Conservation (phyloP, 2,113 vertebrate genomes). For the Erythrocebus patas region DNA sequence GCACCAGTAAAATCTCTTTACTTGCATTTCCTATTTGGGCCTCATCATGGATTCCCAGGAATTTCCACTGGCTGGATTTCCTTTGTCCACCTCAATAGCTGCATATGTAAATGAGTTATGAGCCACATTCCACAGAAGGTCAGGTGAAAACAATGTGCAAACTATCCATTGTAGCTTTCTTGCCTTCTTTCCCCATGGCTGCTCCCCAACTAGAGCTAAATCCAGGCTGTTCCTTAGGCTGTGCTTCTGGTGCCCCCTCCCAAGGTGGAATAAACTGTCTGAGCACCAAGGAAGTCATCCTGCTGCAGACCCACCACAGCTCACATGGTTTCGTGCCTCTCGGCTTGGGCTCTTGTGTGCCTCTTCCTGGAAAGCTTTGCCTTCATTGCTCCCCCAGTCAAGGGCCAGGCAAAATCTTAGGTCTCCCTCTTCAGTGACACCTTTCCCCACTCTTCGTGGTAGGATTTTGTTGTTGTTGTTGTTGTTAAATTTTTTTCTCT, state of each 20-base stretch:
- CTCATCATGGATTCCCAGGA: constrained; percentile 55
- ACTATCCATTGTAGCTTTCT: background rate
- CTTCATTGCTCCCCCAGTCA: background rate
- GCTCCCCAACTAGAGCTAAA: background rate
- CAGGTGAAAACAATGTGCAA: background rate
- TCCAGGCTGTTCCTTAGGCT: background rate
- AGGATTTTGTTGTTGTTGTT: background rate
- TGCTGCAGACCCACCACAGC: background rate
- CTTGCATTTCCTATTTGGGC: constrained; percentile 47
- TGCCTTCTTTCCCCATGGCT: background rate
- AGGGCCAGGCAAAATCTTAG: background rate
- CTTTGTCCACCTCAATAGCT: constrained; percentile 31
- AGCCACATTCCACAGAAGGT: constrained; percentile 39
- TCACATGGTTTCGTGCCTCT: background rate
- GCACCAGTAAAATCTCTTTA: background rate
- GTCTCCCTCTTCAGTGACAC: background rate
- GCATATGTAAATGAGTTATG: constrained; percentile 29
- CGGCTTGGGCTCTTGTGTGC: too few relatives aligned
- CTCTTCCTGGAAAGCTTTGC: background rate
- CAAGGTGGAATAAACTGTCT: background rate
- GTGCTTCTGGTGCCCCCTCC: background rate
- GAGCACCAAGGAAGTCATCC: background rate
- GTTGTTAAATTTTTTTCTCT: background rate
- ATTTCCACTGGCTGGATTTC: constrained; percentile 54
- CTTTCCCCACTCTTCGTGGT: background rate